Conservation (phyloP, 2,113 vertebrate species). For the Ophiodon elongatus region DNA sequence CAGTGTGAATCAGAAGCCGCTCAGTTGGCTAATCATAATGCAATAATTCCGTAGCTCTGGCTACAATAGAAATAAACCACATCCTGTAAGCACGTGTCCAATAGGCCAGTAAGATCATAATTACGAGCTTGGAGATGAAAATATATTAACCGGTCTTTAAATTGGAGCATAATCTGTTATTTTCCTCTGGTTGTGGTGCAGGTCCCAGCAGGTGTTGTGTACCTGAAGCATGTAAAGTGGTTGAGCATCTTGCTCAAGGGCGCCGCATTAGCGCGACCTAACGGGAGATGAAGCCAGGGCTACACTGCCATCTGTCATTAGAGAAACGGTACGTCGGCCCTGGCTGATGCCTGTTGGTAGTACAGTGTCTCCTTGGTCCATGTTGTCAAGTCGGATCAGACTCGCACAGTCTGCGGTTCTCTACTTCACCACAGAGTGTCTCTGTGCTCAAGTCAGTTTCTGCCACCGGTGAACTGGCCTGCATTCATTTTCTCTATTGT, state of each 20-base stretch:
- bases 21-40: not conserved
- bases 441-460: constrained; percentile 63
- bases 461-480: not conserved
- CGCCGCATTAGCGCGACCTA: not conserved
- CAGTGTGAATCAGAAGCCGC: not conserved
- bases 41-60: not conserved
- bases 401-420: constrained; percentile 49
- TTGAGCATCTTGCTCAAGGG: constrained; percentile 7
- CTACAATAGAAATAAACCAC: not conserved
- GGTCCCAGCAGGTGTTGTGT: not conserved
- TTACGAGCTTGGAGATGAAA: not conserved
- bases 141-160: not conserved
- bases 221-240: not conserved
- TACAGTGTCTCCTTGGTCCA: not conserved
- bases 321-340: not conserved
- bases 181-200: not conserved
- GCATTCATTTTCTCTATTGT: not conserved
- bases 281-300: constrained; percentile 1
- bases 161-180: not conserved
- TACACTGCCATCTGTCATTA: constrained; percentile 40
- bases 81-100: not conserved
- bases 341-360: not conserved
- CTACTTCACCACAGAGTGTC: constrained; percentile 75
- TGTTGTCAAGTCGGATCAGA: not conserved
- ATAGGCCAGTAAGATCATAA: not conserved